Base-by-base conservation (phyloP, 2,888 invertebrate species). In the Sepiola atlantica region DNA sequence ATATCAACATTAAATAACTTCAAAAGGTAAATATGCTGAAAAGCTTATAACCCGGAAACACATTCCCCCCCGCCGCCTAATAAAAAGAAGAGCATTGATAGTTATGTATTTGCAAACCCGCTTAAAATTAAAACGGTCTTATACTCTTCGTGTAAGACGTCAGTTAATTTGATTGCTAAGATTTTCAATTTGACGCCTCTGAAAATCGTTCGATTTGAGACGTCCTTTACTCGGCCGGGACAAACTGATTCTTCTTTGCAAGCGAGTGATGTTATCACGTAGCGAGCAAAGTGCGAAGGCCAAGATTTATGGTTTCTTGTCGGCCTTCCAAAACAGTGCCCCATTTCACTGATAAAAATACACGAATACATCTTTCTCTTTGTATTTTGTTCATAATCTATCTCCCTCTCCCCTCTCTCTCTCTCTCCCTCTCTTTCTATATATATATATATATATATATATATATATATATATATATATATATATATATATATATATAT, bases 331-430 rank as follows among this genome's bases (percentile, higher is more conserved):
- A 45, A 2, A 32, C n/a, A 14, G n/a, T n/a, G 16, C 4, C n/a
- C 18, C n/a, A 45, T 32, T 77, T 77, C 77, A 77, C 77, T 77
- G 77, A 32, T n/a, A 77, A 77, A 77, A 77, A 77, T 77, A 16
- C 77, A 77, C n/a, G 32, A 77, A n/a, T 10, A 16, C n/a, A 77
- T n/a, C 77, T 77, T n/a, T 77, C 28, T 28, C 8, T 28, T n/a
- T 1, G 28, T n/a, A n/a, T 4, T 4, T 12, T 32, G 4, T 16
- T 77, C 0, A 6, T 32, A n/a, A 0, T 10, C 20, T 0, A 14
- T n/a, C n/a, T 61, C 61, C 0, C 45, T 45, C 45, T 45, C 45
- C 8, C 8, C 45, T 45, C 45, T 45, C 45, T 45, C 45, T 45
- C 45, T 45, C 45, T 45, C 45, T 45, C 45, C 8, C 45, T 45